Base-by-base conservation (phyloP, 2,113 vertebrate species). In the Eurystomus gularis region DNA sequence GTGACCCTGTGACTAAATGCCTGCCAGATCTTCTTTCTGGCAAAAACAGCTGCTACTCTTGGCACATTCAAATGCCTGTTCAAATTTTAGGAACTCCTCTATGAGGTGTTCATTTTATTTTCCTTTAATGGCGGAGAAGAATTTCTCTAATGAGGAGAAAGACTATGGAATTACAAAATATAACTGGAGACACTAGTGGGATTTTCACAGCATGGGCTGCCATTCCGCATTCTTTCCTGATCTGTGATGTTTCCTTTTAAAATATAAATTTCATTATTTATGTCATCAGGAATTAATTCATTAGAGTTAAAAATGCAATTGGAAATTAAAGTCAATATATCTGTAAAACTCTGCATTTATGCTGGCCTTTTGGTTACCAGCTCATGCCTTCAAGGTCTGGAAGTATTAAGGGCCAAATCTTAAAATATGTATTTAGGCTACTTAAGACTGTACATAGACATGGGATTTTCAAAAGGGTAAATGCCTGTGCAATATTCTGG, bases 11-110 rank as follows among this genome's bases (percentile, higher is more conserved):
- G 89, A 96, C 70, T 90, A 97, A 94, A 94, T 84, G 97, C 85
- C 93, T 96, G 96, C 97, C 97, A 97, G 94, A 96, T 94, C 93
- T 90, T 87, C 91, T 96, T 95, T 93, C 95, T 97, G 96, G 96
- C 86, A 83, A 98, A 96, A 97, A 51, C 96, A 97, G 97, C 94
- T 96, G 97, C 96, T 96, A 44, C 95, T 96, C 79, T 96, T 97
- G 97, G 97, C 94, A 95, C 37, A 10, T 46, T 85, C 83, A 89
- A 94, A 88, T 49, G 91, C 57, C 85, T 81, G 91, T 93, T 97
- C 85, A 94, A 95, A 93, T 92, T 97, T 97, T 94, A 97, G 86
- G 82, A 96, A 88, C 94, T 95, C 68, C 61, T 97, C 82, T 72
- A 65, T 60, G 87, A 97, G 92, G 96, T 92, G 75, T 76, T 96